A percentile compares a stretch with the other conserved stretches of the same genome.
Evolutionary conservation across 2,888 invertebrate species (phyloP).

Genomic region (Andrena hattorfiana): DNA sequence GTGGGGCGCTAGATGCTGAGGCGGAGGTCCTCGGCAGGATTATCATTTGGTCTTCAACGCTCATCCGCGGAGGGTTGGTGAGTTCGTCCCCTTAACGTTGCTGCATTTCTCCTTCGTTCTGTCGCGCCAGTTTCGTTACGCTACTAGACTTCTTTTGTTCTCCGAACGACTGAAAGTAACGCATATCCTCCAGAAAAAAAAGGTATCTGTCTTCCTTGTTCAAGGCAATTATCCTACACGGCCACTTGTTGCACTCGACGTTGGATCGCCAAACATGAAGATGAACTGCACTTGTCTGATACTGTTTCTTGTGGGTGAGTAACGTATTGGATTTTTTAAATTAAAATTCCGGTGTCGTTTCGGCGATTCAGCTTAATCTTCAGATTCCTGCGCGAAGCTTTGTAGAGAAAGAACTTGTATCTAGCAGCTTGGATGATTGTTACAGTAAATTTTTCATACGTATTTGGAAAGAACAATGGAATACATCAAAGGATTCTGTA

Average conservation of each 20-base stretch:
- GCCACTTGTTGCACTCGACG: background rate
- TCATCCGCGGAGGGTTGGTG: conserved; percentile 71
- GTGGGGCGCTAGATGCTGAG: conserved; percentile 69
- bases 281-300: conserved; percentile 73
- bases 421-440: no score
- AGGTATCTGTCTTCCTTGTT: background rate
- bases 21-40: conserved; percentile 64
- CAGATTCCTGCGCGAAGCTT: no score
- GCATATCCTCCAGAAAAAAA: background rate
- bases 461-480: no score
- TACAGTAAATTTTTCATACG: no score
- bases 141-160: background rate
- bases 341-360: no score
- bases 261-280: conserved; percentile 30
- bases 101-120: background rate
- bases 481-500: conserved; percentile 27
- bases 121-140: background rate
- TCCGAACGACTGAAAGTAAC: background rate
- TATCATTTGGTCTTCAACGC: conserved; percentile 72
- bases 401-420: no score
- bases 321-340: background rate
- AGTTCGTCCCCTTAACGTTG: conserved; percentile 23
- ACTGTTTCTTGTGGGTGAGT: conserved; percentile 74
- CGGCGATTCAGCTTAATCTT: no score
- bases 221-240: conserved; percentile 1